Conservation (phyloP, 2,113 vertebrate species). For the Prionailurus bengalensis region DNA sequence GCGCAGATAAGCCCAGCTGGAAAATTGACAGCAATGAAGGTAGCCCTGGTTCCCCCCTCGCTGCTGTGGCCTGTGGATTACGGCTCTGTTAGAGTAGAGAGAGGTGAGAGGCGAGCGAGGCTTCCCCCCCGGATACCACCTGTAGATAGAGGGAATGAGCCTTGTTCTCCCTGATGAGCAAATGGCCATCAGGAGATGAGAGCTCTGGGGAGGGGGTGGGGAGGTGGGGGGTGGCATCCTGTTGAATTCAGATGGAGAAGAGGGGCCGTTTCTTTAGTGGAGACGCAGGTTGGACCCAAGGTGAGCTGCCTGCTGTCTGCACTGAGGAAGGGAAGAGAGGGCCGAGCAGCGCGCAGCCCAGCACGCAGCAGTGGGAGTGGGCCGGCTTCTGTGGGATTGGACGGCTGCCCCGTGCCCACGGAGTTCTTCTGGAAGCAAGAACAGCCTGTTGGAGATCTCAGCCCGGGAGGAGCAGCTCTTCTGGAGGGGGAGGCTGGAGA, state of each 20-base stretch:
- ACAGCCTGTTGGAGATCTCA: neutral
- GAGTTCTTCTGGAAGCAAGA: neutral
- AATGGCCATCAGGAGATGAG: neutral
- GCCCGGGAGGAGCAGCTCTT: neutral
- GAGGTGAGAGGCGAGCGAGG: neutral
- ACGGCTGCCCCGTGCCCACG: fast-evolving
- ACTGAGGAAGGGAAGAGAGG: neutral
- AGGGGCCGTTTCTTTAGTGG: neutral
- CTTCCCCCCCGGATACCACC: too few species aligned
- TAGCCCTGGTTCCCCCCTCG: neutral
- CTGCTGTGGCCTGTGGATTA: neutral
- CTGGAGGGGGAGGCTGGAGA: neutral
- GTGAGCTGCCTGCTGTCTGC: neutral
- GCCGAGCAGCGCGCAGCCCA: neutral
- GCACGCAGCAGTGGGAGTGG: fast-evolving
- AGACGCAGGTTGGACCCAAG: neutral
- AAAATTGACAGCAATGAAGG: conserved; percentile 79
- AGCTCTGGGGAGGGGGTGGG: neutral
- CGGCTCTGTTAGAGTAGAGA: neutral
- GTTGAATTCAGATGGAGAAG: neutral
- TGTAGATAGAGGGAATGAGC: neutral
- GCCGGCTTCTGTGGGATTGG: too few species aligned
- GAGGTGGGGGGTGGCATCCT: too few species aligned
- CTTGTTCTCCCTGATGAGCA: too few species aligned
- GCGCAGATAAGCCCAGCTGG: conserved; percentile 85